Evolutionary conservation across 2,113 vertebrate species (phyloP), one percentile per base, ranked within the genome.

Genomic region (Pimephales promelas): DNA sequence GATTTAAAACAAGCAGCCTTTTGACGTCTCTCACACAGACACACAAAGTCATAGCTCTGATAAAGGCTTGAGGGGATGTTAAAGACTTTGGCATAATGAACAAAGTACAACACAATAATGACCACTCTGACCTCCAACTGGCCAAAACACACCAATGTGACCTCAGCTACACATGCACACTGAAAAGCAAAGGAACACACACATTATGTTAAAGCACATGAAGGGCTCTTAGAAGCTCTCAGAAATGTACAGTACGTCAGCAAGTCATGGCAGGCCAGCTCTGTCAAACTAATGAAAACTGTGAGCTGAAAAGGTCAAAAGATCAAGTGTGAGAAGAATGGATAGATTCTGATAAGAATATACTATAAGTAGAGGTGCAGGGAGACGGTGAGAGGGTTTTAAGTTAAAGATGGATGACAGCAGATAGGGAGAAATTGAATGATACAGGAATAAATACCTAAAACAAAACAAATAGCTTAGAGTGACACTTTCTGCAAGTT

Each of bases 221-320:
- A 47, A 74, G 16, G n/a, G 26, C 3, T 74, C 36, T 14, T 45
- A 6, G 22, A 71, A 45, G 11, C 3, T 22, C 40, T 47, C 31
- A 66, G 86, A 88, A 84, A 87, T 88, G 88, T 92, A 88, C 89
- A 84, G 88, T 92, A 88, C 89, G 84, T 89, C 86, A 90, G 88
- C 88, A 81, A 79, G 82, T 79, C 59, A 56, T 88, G 90, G 90
- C 57, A 85, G 87, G 79, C 36, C 79, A 89, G 85, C 90, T 93
- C 92, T 93, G 87, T 94, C 92, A 93, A 90, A 85, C 87, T 93
- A 93, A 94, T 94, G 88, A 92, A 92, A 91, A 88, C 81, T 75
- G 88, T 26, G 87, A 89, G 88, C 81, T 22, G 73, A 71, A 88
- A 94, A 93, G 90, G 92, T 94, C 92, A 93, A 86, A 40, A 54